Percentiles rank a stretch among this genome's conserved stretches.
These are phyloP conservation scores for Megaptera novaeangliae DNA, from an alignment of 2,113 vertebrate genomes.

Conservation along the genomic window DNA sequence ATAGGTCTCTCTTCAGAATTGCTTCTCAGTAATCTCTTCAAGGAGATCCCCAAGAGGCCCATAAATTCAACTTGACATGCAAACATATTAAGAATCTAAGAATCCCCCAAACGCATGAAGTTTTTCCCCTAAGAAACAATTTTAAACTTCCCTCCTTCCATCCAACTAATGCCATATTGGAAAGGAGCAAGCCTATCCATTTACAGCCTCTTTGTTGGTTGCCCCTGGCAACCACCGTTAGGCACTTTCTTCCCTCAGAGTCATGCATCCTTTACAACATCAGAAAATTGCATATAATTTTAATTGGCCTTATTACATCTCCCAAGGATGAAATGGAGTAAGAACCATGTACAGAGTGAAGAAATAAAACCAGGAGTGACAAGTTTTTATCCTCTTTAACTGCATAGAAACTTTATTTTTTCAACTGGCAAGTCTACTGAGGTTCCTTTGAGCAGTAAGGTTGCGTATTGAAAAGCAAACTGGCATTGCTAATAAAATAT, in stretches of 20 bases:
- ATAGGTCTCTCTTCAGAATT: not conserved
- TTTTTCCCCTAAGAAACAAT: not conserved
- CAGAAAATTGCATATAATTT: not conserved
- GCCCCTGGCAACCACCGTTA: not conserved
- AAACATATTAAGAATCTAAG: not conserved
- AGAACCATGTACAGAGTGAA: not conserved
- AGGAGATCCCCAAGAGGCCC: not conserved
- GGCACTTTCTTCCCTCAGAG: not conserved
- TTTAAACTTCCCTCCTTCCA: constrained; percentile 18
- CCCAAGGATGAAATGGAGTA: not conserved
- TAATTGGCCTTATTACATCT: not conserved
- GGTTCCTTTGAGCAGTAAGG: not conserved
- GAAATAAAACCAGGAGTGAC: not conserved
- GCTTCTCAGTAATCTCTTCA: not conserved
- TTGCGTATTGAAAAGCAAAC: constrained; percentile 40
- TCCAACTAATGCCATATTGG: not conserved
- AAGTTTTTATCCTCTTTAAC: not conserved
- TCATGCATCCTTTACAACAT: not conserved
- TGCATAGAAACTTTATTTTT: not conserved
- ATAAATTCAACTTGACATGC: not conserved
- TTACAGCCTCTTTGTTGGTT: not conserved
- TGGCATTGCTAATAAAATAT: constrained; percentile 42
- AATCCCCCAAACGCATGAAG: not conserved
- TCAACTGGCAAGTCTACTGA: not conserved
- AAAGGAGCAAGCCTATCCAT: constrained; percentile 10